phyloP scores from a whole-genome alignment of 1,140 invertebrate species.

The Rhagoletis zephyria region DNA sequence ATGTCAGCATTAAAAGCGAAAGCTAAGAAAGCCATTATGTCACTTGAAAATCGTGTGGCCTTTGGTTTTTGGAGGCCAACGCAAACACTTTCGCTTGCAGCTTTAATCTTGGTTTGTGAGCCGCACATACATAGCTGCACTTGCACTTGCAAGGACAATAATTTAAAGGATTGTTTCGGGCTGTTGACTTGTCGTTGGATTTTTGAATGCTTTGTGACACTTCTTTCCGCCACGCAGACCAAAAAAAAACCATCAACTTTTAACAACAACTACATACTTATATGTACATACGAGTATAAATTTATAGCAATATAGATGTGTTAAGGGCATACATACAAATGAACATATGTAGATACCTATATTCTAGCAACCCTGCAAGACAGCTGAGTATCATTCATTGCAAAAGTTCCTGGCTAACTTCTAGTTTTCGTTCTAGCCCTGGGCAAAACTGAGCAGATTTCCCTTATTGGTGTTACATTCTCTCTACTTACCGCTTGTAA shows the following conservation, averaged over 20 bases:
- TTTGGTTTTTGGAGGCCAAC: slow-evolving; percentile 1
- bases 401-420: too few relatives aligned
- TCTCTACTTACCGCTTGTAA: too few relatives aligned
- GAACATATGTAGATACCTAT: too few relatives aligned
- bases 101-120: background rate
- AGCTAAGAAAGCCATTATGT: background rate
- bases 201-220: background rate
- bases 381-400: too few relatives aligned
- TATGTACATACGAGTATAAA: too few relatives aligned
- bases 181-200: background rate
- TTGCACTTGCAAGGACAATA: background rate
- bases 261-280: background rate
- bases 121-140: background rate
- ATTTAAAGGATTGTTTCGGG: background rate
- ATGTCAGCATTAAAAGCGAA: background rate
- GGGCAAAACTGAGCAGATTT: too few relatives aligned
- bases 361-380: too few relatives aligned
- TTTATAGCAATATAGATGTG: background rate
- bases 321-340: background rate
- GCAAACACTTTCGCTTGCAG: background rate
- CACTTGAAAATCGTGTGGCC: slow-evolving; percentile 3
- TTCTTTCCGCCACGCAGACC: background rate
- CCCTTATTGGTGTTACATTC: too few relatives aligned
- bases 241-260: background rate
- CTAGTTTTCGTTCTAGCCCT: too few relatives aligned